Evolutionary conservation across 2,888 invertebrate genomes (phyloP).

Genomic region (Tiliacea aurago): DNA sequence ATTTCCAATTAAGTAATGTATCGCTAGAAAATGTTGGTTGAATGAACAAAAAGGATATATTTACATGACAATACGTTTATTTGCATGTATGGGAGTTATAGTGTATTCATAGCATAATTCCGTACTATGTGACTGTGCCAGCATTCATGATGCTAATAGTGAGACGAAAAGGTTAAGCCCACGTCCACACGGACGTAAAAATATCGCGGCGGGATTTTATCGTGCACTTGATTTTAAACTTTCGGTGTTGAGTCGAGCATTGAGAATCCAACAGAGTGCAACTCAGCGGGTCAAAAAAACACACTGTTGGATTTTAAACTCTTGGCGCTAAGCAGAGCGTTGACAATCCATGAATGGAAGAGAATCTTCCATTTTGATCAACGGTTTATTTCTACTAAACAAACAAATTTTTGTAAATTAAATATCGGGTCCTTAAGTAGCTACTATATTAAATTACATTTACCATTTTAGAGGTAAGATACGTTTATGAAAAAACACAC

Average conservation of each 20-base stretch:
- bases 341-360: neutral
- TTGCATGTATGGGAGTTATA: constrained; percentile 31
- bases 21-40: constrained; percentile 42
- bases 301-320: too few species aligned
- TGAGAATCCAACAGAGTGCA: too few species aligned
- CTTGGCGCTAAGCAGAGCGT: too few species aligned
- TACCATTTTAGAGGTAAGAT: neutral
- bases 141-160: constrained; percentile 25
- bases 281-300: too few species aligned
- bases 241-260: too few species aligned
- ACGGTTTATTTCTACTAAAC: neutral
- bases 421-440: neutral
- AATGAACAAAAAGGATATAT: constrained; percentile 43
- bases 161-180: constrained; percentile 16
- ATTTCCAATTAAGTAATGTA: constrained; percentile 52
- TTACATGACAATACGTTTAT: constrained; percentile 52
- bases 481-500: neutral
- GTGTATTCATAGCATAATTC: constrained; percentile 36
- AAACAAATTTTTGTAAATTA: neutral
- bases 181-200: too few species aligned
- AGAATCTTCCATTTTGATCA: constrained; percentile 4
- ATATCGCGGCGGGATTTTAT: too few species aligned
- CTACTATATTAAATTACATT: neutral
- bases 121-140: constrained; percentile 38
- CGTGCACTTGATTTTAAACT: too few species aligned